Evolutionary conservation across 1,140 invertebrate species (phyloP), one percentile per base, ranked within the genome.

Genomic region (Reticulitermes speratus): DNA sequence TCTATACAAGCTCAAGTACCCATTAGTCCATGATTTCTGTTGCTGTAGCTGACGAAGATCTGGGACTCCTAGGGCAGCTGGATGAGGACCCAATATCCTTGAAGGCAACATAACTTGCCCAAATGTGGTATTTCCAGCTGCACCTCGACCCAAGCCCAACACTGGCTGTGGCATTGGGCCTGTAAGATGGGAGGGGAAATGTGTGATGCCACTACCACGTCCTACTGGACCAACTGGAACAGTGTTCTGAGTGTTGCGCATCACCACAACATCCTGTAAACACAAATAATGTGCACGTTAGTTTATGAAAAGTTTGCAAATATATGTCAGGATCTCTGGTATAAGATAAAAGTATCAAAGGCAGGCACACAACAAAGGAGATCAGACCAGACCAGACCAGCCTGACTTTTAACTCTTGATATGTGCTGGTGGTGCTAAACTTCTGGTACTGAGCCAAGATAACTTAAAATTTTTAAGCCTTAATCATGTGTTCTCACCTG

Each of bases 21-120:
- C 84, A 91, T 87, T 84, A 89, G 88, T 88, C 90, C 89, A 87
- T 90, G 87, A 87, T 91, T 90, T 85, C n/a, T 90, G 91, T 86
- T 84, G 83, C 19, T 45, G 83, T n/a, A 84, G 83, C 30, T 84
- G 83, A 30, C 83, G 32, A 52, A 84, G 83, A 32, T 59, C 83
- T 52, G 89, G 90, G 88, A 91, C 90, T 88, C 91, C 88, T 65
- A 88, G 87, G 87, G 89, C 89, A 44, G 90, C 87, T 83, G 91
- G 91, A 85, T 88, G 87, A 86, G 86, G 84, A 87, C 90, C 88
- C 83, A 89, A 88, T 84, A 87, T 88, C 88, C 90, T 89, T 88
- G 87, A 91, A 86, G 86, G 90, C 87, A 89, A 87, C 19, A 88
- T 55, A 55, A 85, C 25, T 87, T 89, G 75, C n/a, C 65, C 65